Conservation (phyloP, 2,888 invertebrate genomes). For the Fabriciana adippe region DNA sequence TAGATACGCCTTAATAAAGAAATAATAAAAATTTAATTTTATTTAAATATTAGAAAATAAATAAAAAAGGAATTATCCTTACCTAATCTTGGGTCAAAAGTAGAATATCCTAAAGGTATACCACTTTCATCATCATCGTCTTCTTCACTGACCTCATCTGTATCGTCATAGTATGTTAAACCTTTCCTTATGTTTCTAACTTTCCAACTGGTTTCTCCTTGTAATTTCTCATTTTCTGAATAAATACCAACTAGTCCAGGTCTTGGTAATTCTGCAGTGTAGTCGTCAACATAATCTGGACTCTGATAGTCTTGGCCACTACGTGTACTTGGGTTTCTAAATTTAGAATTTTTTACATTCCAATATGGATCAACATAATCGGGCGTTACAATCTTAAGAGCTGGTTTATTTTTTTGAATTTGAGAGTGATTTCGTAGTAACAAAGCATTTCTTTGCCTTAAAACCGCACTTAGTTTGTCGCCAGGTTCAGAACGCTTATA, state of each 20-base stretch:
- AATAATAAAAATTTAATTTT: neutral
- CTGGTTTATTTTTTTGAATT: constrained; percentile 43
- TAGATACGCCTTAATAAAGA: constrained; percentile 39
- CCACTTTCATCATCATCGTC: constrained; percentile 51
- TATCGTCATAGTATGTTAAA: constrained; percentile 43
- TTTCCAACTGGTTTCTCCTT: constrained; percentile 50
- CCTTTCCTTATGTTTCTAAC: constrained; percentile 47
- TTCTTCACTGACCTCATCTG: constrained; percentile 49
- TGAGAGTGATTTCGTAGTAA: constrained; percentile 52
- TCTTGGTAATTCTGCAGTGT: constrained; percentile 63
- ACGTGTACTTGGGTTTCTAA: constrained; percentile 45
- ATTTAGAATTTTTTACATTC: constrained; percentile 66
- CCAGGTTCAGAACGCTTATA: constrained; percentile 49
- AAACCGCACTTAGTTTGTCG: constrained; percentile 44
- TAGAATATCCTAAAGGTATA: constrained; percentile 61
- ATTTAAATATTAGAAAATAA: constrained; percentile 1
- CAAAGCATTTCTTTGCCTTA: constrained; percentile 61
- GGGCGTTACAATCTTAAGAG: constrained; percentile 52
- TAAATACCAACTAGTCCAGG: constrained; percentile 70
- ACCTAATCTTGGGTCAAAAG: constrained; percentile 69
- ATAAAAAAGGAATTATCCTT: constrained; percentile 20
- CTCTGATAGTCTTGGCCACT: constrained; percentile 33
- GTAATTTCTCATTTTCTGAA: constrained; percentile 55
- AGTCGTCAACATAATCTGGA: constrained; percentile 55
- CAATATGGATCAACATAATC: constrained; percentile 69